phyloP scores from a whole-genome alignment of 2,888 invertebrate genomes.

The Exocentrus adspersus region DNA sequence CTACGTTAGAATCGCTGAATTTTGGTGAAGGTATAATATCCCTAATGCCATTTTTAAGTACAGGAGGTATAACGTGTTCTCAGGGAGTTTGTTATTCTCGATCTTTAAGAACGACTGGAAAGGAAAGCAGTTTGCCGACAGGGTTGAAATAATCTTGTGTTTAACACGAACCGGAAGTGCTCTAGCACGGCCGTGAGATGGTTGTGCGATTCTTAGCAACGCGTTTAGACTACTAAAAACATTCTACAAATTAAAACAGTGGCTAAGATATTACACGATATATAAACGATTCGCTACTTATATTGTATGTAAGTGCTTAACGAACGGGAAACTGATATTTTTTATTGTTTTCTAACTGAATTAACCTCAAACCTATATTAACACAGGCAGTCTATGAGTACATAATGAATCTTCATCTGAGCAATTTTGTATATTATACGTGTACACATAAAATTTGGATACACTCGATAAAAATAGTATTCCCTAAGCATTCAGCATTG shows the following conservation, averaged over 20 bases:
- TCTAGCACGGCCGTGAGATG: slow-evolving; percentile 53
- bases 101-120: slow-evolving; percentile 40
- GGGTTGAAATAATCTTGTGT: slow-evolving; percentile 53
- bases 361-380: not conserved
- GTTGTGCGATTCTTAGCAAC: slow-evolving; percentile 53
- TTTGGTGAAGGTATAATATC: slow-evolving; percentile 2
- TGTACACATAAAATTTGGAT: no score
- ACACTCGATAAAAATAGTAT: not conserved
- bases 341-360: not conserved
- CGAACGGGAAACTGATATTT: slow-evolving; percentile 3
- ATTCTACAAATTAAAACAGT: slow-evolving; percentile 57
- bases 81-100: slow-evolving; percentile 42
- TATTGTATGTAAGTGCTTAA: slow-evolving; percentile 1
- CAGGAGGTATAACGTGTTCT: slow-evolving; percentile 38
- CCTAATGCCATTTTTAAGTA: slow-evolving; percentile 35
- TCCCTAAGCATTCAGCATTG: no score
- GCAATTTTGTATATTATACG: no score
- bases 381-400: no score
- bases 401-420: no score
- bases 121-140: slow-evolving; percentile 41
- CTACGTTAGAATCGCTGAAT: not conserved
- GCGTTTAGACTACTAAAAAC: slow-evolving; percentile 57
- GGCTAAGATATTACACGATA: slow-evolving; percentile 39
- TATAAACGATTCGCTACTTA: slow-evolving; percentile 4
- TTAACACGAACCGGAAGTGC: slow-evolving; percentile 55